Percentiles rank a stretch among this genome's conserved stretches.
Evolutionary conservation across 1,140 invertebrate genomes (phyloP).

Genomic region (Listronotus oregonensis): DNA sequence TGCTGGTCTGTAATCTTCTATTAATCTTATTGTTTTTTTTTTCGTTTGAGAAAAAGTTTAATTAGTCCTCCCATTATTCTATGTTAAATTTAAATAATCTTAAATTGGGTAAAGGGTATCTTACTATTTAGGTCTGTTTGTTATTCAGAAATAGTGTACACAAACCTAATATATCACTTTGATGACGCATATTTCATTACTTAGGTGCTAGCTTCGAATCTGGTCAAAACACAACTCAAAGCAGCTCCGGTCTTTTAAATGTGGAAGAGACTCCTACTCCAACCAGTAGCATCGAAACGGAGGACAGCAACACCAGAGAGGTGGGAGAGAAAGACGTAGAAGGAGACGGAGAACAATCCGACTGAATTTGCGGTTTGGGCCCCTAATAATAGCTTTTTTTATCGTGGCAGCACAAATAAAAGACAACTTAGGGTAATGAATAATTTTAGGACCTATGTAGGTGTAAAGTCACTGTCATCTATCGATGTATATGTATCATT

Average conservation of each 20-base stretch:
- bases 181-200: neutral
- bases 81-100: too few relatives aligned
- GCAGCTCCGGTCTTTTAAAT: conserved; percentile 43
- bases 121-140: too few relatives aligned
- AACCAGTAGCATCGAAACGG: conserved; percentile 65
- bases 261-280: conserved; percentile 62
- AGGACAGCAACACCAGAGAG: conserved; percentile 62
- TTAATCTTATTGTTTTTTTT: too few relatives aligned
- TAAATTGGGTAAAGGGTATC: too few relatives aligned
- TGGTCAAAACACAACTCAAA: conserved; percentile 39
- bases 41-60: too few relatives aligned
- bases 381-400: conserved; percentile 37
- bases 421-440: conserved; percentile 43
- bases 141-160: too few relatives aligned
- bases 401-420: conserved; percentile 49
- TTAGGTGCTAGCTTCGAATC: conserved; percentile 35
- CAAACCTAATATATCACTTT: too few relatives aligned
- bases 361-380: conserved; percentile 54
- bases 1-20: too few relatives aligned
- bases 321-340: conserved; percentile 63
- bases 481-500: conserved; percentile 41
- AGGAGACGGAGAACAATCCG: conserved; percentile 65
- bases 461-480: conserved; percentile 30
- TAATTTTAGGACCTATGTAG: conserved; percentile 12
- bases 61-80: too few relatives aligned